A percentile compares a stretch with the other conserved stretches of the same genome.
Evolutionary conservation across 2,113 vertebrate genomes (phyloP).

Genomic region (Poecile atricapillus): DNA sequence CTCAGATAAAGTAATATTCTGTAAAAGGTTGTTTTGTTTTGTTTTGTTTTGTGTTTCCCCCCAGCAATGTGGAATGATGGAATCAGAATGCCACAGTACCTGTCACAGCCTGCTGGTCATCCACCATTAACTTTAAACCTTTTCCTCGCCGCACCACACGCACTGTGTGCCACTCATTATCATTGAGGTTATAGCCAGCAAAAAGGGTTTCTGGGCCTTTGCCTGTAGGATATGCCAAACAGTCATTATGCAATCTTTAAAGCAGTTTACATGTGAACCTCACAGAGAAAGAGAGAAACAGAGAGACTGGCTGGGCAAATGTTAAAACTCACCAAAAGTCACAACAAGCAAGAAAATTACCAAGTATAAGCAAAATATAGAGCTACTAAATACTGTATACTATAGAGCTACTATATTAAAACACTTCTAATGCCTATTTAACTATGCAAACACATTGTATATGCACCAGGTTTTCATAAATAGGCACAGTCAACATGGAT

Average conservation of each 20-base stretch:
- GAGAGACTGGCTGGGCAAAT: constrained; percentile 61
- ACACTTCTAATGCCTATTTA: background rate
- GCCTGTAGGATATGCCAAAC: constrained; percentile 98
- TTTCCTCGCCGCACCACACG: constrained; percentile 96
- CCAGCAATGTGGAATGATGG: fast-evolving
- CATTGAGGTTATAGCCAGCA: constrained; percentile 99
- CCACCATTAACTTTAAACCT: constrained; percentile 94
- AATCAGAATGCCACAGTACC: constrained; percentile 65
- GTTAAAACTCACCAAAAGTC: constrained; percentile 64
- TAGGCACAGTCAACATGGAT: constrained; percentile 73
- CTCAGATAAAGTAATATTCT: background rate
- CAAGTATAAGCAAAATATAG: constrained; percentile 37
- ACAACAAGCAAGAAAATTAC: constrained; percentile 64
- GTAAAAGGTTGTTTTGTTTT: background rate
- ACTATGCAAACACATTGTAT: background rate
- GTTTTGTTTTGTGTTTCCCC: background rate
- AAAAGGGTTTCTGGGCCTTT: constrained; percentile 99
- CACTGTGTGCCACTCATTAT: constrained; percentile 99
- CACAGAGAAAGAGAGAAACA: constrained; percentile 71
- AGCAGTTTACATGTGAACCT: constrained; percentile 73
- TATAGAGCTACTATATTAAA: constrained; percentile 12
- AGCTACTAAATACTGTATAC: background rate
- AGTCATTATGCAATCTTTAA: constrained; percentile 82
- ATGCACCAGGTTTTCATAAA: constrained; percentile 72
- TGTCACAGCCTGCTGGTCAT: constrained; percentile 89